Conservation (phyloP, 1,140 invertebrate species). For the Homalodisca vitripennis region DNA sequence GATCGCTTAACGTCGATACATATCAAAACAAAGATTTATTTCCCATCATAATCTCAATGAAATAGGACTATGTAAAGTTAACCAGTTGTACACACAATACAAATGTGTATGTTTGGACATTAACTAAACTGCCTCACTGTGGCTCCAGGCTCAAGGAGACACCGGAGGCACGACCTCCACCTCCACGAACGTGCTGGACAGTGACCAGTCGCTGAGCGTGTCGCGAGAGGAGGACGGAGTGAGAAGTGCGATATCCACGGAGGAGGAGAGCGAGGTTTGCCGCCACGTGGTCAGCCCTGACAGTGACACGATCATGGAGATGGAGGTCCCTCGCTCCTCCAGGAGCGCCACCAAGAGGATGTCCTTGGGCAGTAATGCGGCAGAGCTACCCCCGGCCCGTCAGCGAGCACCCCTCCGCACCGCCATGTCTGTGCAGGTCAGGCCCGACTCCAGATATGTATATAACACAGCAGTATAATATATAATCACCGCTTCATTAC, state of each 20-base stretch:
- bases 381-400: neutral
- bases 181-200: neutral
- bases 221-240: neutral
- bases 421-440: conserved; percentile 20
- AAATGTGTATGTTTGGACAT: too few relatives aligned
- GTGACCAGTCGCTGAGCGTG: conserved; percentile 18
- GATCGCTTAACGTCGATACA: too few relatives aligned
- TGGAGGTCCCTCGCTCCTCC: neutral
- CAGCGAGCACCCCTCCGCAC: conserved; percentile 9
- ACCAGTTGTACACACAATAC: too few relatives aligned
- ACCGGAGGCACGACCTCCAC: conserved; percentile 8
- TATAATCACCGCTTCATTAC: too few relatives aligned
- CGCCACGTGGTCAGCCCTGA: conserved; percentile 10
- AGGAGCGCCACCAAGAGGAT: conserved; percentile 31
- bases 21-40: too few relatives aligned
- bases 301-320: neutral
- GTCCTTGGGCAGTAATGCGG: conserved; percentile 29
- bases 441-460: too few relatives aligned
- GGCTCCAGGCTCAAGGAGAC: neutral
- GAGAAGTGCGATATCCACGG: conserved; percentile 12
- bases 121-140: neutral
- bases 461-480: too few relatives aligned
- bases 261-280: conserved; percentile 29
- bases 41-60: too few relatives aligned
- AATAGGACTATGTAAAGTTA: too few relatives aligned